phyloP scores from a whole-genome alignment of 2,797 vertebrate genomes.

The Hippocampus kuda region DNA sequence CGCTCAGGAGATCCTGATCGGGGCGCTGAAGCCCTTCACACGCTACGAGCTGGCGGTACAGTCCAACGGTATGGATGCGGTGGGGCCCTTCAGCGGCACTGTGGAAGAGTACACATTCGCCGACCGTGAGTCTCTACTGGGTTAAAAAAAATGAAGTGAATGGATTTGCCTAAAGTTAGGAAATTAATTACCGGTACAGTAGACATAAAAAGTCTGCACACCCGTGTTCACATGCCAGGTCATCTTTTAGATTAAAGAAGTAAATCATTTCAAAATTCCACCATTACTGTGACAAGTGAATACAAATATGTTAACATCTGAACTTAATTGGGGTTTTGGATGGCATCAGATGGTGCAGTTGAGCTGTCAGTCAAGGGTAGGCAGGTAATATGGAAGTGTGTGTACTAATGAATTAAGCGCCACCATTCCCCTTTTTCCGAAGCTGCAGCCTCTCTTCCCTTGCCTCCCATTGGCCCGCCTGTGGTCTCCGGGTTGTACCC shows the following conservation, averaged over 20 bases:
- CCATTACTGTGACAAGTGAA: too few relatives aligned
- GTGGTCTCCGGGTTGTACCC: conserved; percentile 30
- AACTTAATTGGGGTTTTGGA: background rate
- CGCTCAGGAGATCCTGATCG: conserved; percentile 84
- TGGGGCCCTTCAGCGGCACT: conserved; percentile 82
- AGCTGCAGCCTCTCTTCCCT: conserved; percentile 13
- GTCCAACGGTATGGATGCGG: conserved; percentile 78
- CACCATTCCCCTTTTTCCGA: conserved; percentile 34
- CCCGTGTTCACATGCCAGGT: too few relatives aligned
- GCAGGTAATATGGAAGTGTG: conserved; percentile 12
- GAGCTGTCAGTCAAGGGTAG: conserved; percentile 30
- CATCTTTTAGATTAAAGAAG: too few relatives aligned
- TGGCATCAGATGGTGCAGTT: conserved; percentile 14
- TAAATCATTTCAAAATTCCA: too few relatives aligned
- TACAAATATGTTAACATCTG: too few relatives aligned
- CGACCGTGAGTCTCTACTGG: conserved; percentile 75
- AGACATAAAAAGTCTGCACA: too few relatives aligned
- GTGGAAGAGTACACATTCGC: conserved; percentile 85
- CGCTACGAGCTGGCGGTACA: conserved; percentile 93
- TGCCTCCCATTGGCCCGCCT: conserved; percentile 20
- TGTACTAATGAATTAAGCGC: conserved; percentile 42
- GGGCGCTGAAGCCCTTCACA: conserved; percentile 86
- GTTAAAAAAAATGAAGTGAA: background rate
- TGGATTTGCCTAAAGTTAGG: too few relatives aligned
- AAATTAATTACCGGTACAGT: too few relatives aligned